Percentiles rank a stretch among this genome's conserved stretches.
These are phyloP conservation scores for Darevskia nairensis DNA, from an alignment of 2,797 vertebrate species.

Conservation along the genomic window DNA sequence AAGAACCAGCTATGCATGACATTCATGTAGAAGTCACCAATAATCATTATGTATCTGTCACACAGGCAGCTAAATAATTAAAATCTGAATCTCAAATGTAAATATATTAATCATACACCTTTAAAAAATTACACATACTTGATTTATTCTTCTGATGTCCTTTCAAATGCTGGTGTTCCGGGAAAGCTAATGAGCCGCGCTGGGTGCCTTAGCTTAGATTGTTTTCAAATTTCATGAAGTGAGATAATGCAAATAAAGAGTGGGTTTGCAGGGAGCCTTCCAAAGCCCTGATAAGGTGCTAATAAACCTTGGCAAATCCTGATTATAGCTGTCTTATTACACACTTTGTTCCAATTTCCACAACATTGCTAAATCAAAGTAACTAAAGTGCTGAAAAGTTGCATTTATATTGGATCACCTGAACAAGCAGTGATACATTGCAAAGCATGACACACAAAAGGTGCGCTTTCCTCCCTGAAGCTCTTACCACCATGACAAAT, in stretches of 20 bases:
- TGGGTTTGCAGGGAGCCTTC: conserved; percentile 41
- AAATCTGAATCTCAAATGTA: conserved; percentile 23
- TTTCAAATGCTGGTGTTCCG: conserved; percentile 45
- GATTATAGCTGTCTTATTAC: conserved; percentile 56
- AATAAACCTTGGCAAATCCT: conserved; percentile 73
- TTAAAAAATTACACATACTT: background rate
- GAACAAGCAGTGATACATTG: conserved; percentile 36
- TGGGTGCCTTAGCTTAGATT: conserved; percentile 45
- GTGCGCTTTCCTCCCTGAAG: conserved; percentile 11
- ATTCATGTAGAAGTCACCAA: background rate
- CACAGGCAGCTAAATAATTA: conserved; percentile 13
- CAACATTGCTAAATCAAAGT: conserved; percentile 59
- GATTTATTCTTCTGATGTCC: conserved; percentile 39
- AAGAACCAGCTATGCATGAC: background rate
- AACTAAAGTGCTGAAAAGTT: conserved; percentile 27
- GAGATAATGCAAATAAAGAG: conserved; percentile 58
- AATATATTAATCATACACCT: conserved; percentile 48
- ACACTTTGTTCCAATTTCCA: conserved; percentile 24
- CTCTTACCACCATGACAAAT: conserved; percentile 25
- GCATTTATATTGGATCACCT: conserved; percentile 58
- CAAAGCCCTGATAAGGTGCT: conserved; percentile 66
- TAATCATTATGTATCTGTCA: background rate
- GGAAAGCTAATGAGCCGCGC: conserved; percentile 66
- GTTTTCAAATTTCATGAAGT: conserved; percentile 64
- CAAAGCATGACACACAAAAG: conserved; percentile 40